Base-by-base conservation (phyloP, 2,888 invertebrate species). In the Heliothis peltigera region DNA sequence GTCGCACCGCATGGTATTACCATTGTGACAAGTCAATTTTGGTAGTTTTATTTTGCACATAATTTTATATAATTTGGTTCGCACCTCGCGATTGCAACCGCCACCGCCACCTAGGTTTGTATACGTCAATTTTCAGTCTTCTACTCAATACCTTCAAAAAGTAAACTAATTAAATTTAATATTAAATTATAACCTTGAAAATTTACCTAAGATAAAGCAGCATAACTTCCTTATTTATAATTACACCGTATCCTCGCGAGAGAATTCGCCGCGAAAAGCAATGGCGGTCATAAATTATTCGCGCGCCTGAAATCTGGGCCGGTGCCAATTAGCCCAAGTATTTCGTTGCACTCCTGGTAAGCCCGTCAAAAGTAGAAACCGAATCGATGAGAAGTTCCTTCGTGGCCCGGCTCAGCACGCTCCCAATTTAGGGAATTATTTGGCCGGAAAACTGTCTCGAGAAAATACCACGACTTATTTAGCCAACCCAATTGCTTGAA, bases 321-420 rank as follows among this genome's bases (percentile, higher is more conserved):
- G 81, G 70, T 66, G 83, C 87, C 88, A 89, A 88, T 89, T 88
- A 88, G 82, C 75, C 70, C 78, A 77, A 80, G 79, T 81, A 77
- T 79, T 81, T 75, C 75, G 81, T 74, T 80, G 70, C 79, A 74
- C 71, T 81, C 77, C 76, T 75, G 71, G 70, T 81, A 76, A 79
- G 75, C 66, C 73, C 78, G 74, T 77, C 64, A 80, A 79, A 74
- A 68, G 64, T 69, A 73, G 48, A 75, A 78, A 64, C 64, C 67
- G 80, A 81, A 75, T 66, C 66, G 75, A 74, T 67, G 53, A 61
- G 64, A 79, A 77, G 61, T 76, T 74, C 71, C 59, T 60, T 63
- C 57, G 28, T 18, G 35, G 49, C 35, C 44, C 32, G 52, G 49
- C 42, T 22, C 35, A 43, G 47, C 44, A 25, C 19, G 52, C 18